Base-by-base conservation (phyloP, 1,140 invertebrate genomes). In the Episyrphus balteatus region DNA sequence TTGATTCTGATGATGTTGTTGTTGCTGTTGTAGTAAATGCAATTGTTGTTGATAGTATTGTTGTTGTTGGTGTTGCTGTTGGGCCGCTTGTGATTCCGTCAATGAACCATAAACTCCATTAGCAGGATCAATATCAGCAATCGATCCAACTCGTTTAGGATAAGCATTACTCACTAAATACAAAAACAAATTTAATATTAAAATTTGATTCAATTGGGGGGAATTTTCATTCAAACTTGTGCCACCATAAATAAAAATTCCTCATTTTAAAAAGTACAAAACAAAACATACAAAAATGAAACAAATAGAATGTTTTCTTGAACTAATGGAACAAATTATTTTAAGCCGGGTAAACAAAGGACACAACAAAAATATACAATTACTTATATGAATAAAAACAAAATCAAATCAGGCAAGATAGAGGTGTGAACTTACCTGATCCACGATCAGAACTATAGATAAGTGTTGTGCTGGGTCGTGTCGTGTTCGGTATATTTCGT, bases 81-180 rank as follows among this genome's bases (percentile, higher is more conserved):
- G 45, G 17, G 44, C 33, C 7, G 47, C 33, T 18, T 69, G 59
- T 44, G 75, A 69, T 14, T 75, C 68, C 48, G 76, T 77, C 39
- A 87, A 61, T 15, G 86, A 88, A 57, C 87, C 86, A 59, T 88
- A 89, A 62, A 88, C 82, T 50, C 92, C 87, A 71, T 94, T 94
- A 37, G 96, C 76, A 2, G 94, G 94, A 72, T 98, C 93, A 67
- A 97, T 88, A 69, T 98, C 92, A 36, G 88, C 83, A 49, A 98
- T 92, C 26, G 91, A 92, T 6, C 93, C 93, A 59, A 93, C 87
- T 57, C 83, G 79, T 55, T 83, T 77, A 31, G 80, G 77, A 49
- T 68, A 64, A 7, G 58, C 57, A 45, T 62, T 66, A 45, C 64
- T 66, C 31, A 60, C 61, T 66, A 44, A 19, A 42, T 40, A n/a